Evolutionary conservation across 2,797 vertebrate genomes (phyloP), one percentile per base, ranked within the genome.

Genomic region (Danio kyathit): DNA sequence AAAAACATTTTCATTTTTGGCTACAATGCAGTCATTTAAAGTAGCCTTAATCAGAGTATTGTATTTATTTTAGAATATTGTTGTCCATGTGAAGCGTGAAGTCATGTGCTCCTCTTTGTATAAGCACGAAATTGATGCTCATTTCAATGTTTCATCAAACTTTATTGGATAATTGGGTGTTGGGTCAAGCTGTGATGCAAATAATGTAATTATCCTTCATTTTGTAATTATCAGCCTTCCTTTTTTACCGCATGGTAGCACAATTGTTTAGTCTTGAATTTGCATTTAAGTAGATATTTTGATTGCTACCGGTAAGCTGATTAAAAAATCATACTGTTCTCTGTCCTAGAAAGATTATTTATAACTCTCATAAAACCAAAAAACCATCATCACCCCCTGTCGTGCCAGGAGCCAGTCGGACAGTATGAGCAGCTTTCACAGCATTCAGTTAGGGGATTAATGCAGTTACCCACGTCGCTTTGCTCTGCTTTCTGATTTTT

Each of bases 361-460:
- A 41, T 49, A 12, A 29, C 44, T 16, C 56, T 60, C 17, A 46
- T 54, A 44, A 75, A 66, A 57, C n/a, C 64, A 64, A 44, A 44
- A 57, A 21, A 48, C n/a, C 64, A 29, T 29, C 61, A 48, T 44
- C n/a, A 5, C 7, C 40, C n/a, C 49, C 61, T 10, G n/a, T 41
- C 6, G n/a, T 56, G 52, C 48, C 43, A 48, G 9, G 17, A 48
- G 75, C 69, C 59, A 16, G 51, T 54, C 46, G 6, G 46, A 44
- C 54, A 51, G 74, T 48, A 5, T 57, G 41, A 48, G 54, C 46
- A 7, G 38, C 61, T 44, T 63, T 64, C 51, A 57, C 51, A 63
- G 76, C 67, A 74, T 76, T 79, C 65, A 63, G 38, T 75, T 74
- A 21, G 5, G 65, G 79, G 64, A 79, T 86, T 83, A 83, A 49